Base-by-base conservation (phyloP, 2,888 invertebrate genomes). In the Helicoverpa assulta region DNA sequence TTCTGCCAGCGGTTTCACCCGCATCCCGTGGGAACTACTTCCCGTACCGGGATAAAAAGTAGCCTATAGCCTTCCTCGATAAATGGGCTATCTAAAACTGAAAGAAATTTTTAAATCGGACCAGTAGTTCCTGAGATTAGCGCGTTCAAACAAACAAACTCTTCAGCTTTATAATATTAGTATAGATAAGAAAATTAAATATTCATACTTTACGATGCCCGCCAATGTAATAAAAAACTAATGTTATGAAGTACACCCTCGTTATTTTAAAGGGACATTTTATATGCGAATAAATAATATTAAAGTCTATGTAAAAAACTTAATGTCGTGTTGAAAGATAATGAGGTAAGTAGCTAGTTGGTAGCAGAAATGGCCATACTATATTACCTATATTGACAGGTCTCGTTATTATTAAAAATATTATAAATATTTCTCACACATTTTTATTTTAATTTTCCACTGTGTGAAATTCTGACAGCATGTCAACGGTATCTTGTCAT, bases 201-300 rank as follows among this genome's bases (percentile, higher is more conserved):
- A 59, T 73, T 66, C 51, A 55, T 56, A n/a, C n/a, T 60, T 59
- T 29, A 55, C 55, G 51, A 59, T 72, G 37, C 29, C 68, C 57
- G 51, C 74, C 61, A 55, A 43, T 51, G 43, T 62, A 57, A 47
- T 62, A 62, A 21, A 43, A 47, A 62, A 62, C 26, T 58, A 51
- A 10, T 33, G 33, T 62, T 55, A 51, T 57, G 19, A 53, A 67
- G 61, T 12, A 55, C 55, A 43, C 53, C 57, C 40, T 67, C 50
- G 21, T 51, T 29, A 57, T 10, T 8, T 52, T 47, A n/a, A 29
- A n/a, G 37, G n/a, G 19, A 21, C 18, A 58, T 50, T 26, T 40
- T 58, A 10, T 50, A 68, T 10, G 43, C 12, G 43, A 56, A 52
- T 70, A 37, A 40, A 70, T 47, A 56, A 52, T 33, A 33, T 1